Percentiles rank a stretch among this genome's conserved stretches.
Conservation (phyloP, 2,888 invertebrate species). For the Coelinius sp. region DNA sequence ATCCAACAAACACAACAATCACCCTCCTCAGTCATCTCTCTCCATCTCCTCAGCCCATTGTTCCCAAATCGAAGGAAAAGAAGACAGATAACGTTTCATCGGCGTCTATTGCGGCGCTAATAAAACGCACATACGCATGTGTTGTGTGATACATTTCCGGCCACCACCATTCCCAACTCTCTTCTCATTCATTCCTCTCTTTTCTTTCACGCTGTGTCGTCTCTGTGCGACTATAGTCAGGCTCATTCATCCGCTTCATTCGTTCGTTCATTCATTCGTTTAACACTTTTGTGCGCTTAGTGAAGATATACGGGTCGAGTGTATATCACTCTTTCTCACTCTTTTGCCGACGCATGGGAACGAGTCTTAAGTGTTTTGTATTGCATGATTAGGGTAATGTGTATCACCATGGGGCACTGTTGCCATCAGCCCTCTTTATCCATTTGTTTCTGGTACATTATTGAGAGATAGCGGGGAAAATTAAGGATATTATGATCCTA, state of each 20-base stretch:
- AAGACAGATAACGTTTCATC: constrained; percentile 33
- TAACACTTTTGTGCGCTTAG: constrained; percentile 67
- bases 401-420: background rate
- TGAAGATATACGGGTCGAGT: constrained; percentile 64
- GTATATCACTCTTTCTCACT: constrained; percentile 44
- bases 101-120: constrained; percentile 44
- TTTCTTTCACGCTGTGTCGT: constrained; percentile 27
- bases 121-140: constrained; percentile 52
- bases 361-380: constrained; percentile 65
- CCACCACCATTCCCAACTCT: constrained; percentile 52
- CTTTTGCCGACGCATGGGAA: constrained; percentile 55
- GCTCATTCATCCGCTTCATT: constrained; percentile 57
- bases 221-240: constrained; percentile 43
- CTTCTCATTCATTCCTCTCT: constrained; percentile 29
- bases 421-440: background rate
- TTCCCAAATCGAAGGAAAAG: constrained; percentile 23
- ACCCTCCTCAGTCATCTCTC: constrained; percentile 29
- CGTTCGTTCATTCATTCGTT: constrained; percentile 64
- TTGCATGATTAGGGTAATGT: constrained; percentile 62
- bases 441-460: background rate
- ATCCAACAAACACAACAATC: background rate
- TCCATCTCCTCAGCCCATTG: constrained; percentile 28
- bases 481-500: too few relatives aligned
- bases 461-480: background rate
- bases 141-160: constrained; percentile 62